Evolutionary conservation across 2,888 invertebrate species (phyloP), one percentile per base, ranked within the genome.

Genomic region (Drosophila helvetica): DNA sequence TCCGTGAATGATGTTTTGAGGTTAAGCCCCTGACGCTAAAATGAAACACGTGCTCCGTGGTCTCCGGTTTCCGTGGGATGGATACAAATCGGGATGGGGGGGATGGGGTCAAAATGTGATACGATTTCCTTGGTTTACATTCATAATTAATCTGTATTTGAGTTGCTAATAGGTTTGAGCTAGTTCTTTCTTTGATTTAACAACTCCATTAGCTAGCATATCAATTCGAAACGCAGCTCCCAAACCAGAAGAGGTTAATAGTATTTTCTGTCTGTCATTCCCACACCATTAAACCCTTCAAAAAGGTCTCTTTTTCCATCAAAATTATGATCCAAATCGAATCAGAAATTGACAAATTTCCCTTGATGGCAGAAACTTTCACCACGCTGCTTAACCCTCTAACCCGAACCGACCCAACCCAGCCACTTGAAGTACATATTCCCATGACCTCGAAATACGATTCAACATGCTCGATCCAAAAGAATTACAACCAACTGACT

Each of bases 1-100:
- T 38, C 53, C 71, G 58, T 80, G 69, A 80, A 51, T 78, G 78
- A 80, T 83, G 78, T 78, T 62, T 78, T 67, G 54, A 66, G 78
- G 74, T 58, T 78, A 46, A 56, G 47, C 33, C 30, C 47, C 52
- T 59, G 51, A 73, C 67, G 64, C 50, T 65, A 33, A 66, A 74
- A 53, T 43, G 70, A 17, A 68, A 58, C 83, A 80, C 80, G 83
- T 82, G 80, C 76, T 54, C 25, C 19, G 19, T 9, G n/a, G n/a
- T n/a, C 4, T 59, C 58, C 38, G 43, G 46, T n/a, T n/a, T n/a
- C 45, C 47, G 46, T 19, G 9, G 54, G 42, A 9, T 9, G 9
- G 9, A 27, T 27, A 9, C 1, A 6, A 27, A 27, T 6, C 4
- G 4, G n/a, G n/a, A n/a, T n/a, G 22, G 22, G 22, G 22, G 22